These are phyloP conservation scores for Sphenopsis melanotis DNA, from an alignment of 2,797 vertebrate genomes.

Conservation along the genomic window DNA sequence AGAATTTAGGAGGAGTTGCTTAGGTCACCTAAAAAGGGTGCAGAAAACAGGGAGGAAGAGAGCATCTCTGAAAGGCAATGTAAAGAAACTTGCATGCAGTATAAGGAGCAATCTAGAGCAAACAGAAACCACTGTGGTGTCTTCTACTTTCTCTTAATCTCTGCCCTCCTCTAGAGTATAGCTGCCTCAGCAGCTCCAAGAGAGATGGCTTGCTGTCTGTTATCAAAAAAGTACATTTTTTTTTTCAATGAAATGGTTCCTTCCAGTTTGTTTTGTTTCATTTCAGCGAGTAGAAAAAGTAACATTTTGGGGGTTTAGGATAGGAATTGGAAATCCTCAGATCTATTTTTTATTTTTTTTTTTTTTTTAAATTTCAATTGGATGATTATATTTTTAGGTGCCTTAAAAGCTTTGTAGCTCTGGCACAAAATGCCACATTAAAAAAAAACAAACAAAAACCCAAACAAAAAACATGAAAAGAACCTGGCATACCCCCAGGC, in stretches of 20 bases:
- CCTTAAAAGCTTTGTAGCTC: not conserved
- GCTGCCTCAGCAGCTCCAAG: not conserved
- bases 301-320: not conserved
- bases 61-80: not conserved
- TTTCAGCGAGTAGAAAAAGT: not conserved
- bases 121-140: not conserved
- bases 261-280: not conserved
- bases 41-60: not conserved
- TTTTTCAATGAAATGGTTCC: not conserved
- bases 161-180: not conserved
- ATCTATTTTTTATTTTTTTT: not conserved
- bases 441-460: not conserved
- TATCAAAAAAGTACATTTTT: not conserved
- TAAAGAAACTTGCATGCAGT: not conserved
- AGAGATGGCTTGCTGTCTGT: not conserved
- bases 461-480: not conserved
- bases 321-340: not conserved
- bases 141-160: not conserved
- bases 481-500: fast-evolving
- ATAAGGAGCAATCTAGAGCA: not conserved
- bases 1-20: not conserved
- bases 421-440: not conserved
- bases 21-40: not conserved
- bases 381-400: not conserved
- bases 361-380: fast-evolving